phyloP scores from a whole-genome alignment of 2,888 invertebrate species.

The Trissoscelio sp. region DNA sequence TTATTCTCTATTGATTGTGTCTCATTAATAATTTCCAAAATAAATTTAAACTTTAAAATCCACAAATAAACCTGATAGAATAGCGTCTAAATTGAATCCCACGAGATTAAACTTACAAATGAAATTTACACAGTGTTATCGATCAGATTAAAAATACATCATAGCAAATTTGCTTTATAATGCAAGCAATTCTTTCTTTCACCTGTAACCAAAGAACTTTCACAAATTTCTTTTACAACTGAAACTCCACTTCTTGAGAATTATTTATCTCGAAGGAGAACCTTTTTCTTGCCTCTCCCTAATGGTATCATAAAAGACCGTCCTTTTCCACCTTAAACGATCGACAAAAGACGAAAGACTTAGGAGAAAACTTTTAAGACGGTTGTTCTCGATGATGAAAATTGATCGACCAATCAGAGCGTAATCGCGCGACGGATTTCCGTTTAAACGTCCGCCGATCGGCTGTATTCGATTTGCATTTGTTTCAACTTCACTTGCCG shows the following conservation, averaged over 20 bases:
- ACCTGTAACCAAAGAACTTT: neutral
- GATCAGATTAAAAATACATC: too few species aligned
- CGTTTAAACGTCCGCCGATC: conserved; percentile 17
- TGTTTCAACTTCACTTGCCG: conserved; percentile 38
- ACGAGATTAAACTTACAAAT: too few species aligned
- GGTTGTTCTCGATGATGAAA: conserved; percentile 37
- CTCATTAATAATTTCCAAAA: too few species aligned
- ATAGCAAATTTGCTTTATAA: too few species aligned
- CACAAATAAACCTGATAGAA: too few species aligned
- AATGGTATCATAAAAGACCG: conserved; percentile 47
- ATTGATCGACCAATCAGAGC: conserved; percentile 42
- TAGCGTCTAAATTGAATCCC: too few species aligned
- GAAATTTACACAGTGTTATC: too few species aligned
- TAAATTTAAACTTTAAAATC: too few species aligned
- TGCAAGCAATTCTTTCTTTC: neutral
- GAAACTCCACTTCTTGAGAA: neutral
- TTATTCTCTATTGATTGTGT: too few species aligned
- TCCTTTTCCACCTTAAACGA: neutral
- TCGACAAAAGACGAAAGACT: conserved; percentile 3
- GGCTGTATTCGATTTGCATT: conserved; percentile 37
- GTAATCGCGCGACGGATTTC: conserved; percentile 28
- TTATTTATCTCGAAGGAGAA: neutral
- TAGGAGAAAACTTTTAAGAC: conserved; percentile 22
- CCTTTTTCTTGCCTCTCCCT: conserved; percentile 3
- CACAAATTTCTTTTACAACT: neutral